Base-by-base conservation (phyloP, 2,113 vertebrate genomes). In the Stegastes partitus region DNA sequence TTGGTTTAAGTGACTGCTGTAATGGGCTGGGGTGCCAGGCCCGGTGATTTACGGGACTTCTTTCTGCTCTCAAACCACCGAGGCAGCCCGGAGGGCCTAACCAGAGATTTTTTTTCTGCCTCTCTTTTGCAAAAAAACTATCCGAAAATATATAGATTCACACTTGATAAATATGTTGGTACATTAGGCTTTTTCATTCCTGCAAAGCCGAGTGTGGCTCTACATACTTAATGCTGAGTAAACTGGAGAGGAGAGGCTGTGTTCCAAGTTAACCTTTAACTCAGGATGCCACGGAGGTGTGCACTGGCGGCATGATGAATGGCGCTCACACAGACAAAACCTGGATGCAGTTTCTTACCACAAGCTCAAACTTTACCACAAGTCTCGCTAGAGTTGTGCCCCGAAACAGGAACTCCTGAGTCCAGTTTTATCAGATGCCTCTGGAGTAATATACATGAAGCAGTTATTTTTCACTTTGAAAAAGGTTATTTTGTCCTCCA, bases 1-100 rank as follows among this genome's bases (percentile, higher is more conserved):
- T 92, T 92, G 91, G 78, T 94, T 88, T 93, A 92, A 92, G 82
- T 89, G 93, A 94, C 86, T 84, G 87, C 85, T 84, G 76, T 91
- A 93, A 94, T 92, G 90, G 92, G 88, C 83, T 88, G 28, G 79
- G 77, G 74, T 82, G 77, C 72, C 71, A 66, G 55, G 50, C 64
- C 50, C 22, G 37, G 47, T 89, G 90, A 93, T 16, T 42, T 91
- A 90, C 72, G 22, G 74, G 45, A 54, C 68, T 65, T 81, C 62
- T 73, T 80, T 64, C 79, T 75, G 71, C 79, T 56, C 19, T 77
- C 54, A 11, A 66, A 66, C 67, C 64, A 39, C 15, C 18, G 70
- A 79, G 44, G 50, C 56, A 55, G 61, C 77, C 61, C 72, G 26
- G 28, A 75, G 59, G 76, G 47, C 23, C 47, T 31, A 51, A 74